Evolutionary conservation across 1,140 invertebrate species (phyloP).

Genomic region (Macrosteles quadrilineatus): DNA sequence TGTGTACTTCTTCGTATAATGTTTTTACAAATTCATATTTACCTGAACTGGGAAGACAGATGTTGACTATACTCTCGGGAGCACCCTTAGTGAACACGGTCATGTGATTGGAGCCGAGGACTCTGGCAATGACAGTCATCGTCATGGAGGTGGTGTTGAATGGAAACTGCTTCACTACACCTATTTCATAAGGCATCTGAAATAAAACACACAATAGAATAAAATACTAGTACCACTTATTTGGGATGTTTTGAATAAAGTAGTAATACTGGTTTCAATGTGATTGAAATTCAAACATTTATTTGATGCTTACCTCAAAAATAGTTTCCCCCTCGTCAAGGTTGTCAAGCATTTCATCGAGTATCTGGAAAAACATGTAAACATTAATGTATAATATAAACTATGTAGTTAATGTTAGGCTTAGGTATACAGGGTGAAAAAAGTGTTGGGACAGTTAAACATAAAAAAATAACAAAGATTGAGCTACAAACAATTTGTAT

Average conservation of each 20-base stretch:
- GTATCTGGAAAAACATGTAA: constrained; percentile 10
- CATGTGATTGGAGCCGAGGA: constrained; percentile 71
- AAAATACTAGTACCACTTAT: too few species aligned
- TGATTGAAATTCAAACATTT: too few species aligned
- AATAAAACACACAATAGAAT: not conserved
- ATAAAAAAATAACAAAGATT: too few species aligned
- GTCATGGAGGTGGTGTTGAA: constrained; percentile 86
- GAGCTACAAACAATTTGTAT: too few species aligned
- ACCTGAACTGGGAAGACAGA: constrained; percentile 64
- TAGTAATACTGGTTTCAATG: too few species aligned
- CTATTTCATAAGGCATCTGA: constrained; percentile 60
- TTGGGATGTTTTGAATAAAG: too few species aligned
- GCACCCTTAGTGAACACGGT: constrained; percentile 87
- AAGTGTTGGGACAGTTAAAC: not conserved
- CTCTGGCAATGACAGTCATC: constrained; percentile 87
- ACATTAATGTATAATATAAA: not conserved
- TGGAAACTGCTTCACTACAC: constrained; percentile 84
- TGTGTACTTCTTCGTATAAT: too few species aligned
- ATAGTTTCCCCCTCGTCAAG: not conserved
- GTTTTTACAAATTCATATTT: too few species aligned
- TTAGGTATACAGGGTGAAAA: not conserved
- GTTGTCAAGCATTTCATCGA: constrained; percentile 42
- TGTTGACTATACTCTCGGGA: constrained; percentile 78
- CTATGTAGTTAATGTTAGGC: too few species aligned
- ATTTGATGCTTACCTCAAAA: constrained; percentile 6